Evolutionary conservation across 2,113 vertebrate species (phyloP).

Genomic region (Scortum barcoo): DNA sequence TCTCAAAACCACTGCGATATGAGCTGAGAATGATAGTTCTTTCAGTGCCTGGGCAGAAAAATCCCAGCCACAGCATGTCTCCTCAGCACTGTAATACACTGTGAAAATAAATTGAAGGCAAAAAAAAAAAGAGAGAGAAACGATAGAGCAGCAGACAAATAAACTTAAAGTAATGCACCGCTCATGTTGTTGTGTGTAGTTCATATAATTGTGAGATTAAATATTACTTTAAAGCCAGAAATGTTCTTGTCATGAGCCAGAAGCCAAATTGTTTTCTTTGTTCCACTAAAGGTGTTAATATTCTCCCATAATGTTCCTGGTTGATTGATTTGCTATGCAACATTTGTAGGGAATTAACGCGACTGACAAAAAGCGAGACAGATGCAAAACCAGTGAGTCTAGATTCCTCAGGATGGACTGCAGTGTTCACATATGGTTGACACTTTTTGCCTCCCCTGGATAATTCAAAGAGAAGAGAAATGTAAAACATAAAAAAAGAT

Average conservation of each 20-base stretch:
- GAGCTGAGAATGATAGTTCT: conserved; percentile 43
- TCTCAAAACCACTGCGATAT: conserved; percentile 42
- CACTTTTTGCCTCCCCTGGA: conserved; percentile 6
- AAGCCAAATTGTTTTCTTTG: conserved; percentile 49
- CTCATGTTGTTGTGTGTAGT: conserved; percentile 41
- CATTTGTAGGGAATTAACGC: conserved; percentile 42
- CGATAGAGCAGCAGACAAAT: conserved; percentile 52
- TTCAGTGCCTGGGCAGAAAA: conserved; percentile 45
- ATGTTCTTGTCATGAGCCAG: conserved; percentile 38
- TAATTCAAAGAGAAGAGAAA: conserved; percentile 8
- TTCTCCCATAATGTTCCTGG: conserved; percentile 36
- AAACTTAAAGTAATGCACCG: conserved; percentile 47
- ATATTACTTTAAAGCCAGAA: conserved; percentile 48
- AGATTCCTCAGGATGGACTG: not conserved
- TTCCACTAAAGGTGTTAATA: conserved; percentile 53
- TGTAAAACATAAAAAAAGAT: conserved; percentile 17
- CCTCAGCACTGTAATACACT: conserved; percentile 27
- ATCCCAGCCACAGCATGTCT: conserved; percentile 45
- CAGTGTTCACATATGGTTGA: not conserved
- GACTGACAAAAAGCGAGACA: conserved; percentile 35
- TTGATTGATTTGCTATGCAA: conserved; percentile 29
- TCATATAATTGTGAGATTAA: conserved; percentile 40
- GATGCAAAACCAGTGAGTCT: conserved; percentile 9
- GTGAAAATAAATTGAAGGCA: conserved; percentile 42
- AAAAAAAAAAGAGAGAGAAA: conserved; percentile 9